Evolutionary conservation across 2,888 invertebrate genomes (phyloP), one percentile per base, ranked within the genome.

Genomic region (Andricus curvator): DNA sequence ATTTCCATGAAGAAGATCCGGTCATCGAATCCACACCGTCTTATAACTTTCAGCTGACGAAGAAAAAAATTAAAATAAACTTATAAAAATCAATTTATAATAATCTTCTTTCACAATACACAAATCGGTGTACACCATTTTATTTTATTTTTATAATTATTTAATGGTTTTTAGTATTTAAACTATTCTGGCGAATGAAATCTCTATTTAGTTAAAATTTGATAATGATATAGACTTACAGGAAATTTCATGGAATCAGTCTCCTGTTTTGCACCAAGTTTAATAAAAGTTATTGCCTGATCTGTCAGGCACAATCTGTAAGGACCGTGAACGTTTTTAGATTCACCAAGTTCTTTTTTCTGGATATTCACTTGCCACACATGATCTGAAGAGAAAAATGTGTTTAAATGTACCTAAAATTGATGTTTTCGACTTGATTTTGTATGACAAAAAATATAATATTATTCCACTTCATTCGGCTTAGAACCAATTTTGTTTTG

Each of bases 1-100:
- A 98, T 96, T 94, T 98, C 98, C 95, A 99, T 96, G 93, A 97
- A 98, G 94, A 99, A 98, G 93, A 97, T 97, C 84, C 96, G 96
- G 88, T 97, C 97, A n/a, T 97, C 95, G 90, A 96, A 96, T 13
- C 98, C 98, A 93, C 98, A 98, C 89, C 97, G 95, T 89, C 92
- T 94, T 90, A 95, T 94, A 84, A 93, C 94, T 83, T 93, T 93
- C 84, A 95, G 89, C 94, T 94, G 88, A 82, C 11, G 82, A 86
- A 41, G 41, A 41, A 41, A 41, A 41, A 41, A 11, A 41, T 11
- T 11, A 41, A 11, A 2, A 11, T 41, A 41, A 41, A 11, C 41
- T 41, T 41, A 41, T 41, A 41, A 11, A 41, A 41, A 41, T 41
- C 41, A 11, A 41, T 41, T 37, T 11, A 41, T 41, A 41, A 41